phyloP scores from a whole-genome alignment of 2,888 invertebrate species.

The Auanema sp. region DNA sequence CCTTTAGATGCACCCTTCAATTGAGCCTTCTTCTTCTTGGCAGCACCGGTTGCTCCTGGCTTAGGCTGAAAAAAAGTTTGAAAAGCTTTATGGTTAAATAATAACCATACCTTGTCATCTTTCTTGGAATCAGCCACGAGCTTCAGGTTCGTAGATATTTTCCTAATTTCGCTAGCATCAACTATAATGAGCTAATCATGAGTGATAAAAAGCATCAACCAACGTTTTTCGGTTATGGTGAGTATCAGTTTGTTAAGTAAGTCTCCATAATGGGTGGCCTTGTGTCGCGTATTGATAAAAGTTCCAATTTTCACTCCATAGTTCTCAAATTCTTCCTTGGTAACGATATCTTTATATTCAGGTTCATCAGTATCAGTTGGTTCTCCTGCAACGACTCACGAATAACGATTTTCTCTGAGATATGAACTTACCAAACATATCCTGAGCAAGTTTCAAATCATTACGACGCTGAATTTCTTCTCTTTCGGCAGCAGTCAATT shows the following conservation, averaged over 20 bases:
- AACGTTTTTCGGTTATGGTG: constrained; percentile 38
- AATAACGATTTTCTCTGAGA: background rate
- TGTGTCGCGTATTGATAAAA: constrained; percentile 36
- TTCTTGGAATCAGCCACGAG: constrained; percentile 45
- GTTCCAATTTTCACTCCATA: constrained; percentile 46
- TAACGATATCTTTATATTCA: constrained; percentile 29
- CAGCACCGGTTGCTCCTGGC: constrained; percentile 16
- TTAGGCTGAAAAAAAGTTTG: constrained; percentile 11
- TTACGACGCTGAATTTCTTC: constrained; percentile 38
- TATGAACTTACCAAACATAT: constrained; percentile 35
- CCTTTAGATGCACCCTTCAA: constrained; percentile 30
- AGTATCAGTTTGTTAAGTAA: constrained; percentile 37
- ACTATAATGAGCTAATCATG: constrained; percentile 31
- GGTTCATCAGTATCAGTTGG: constrained; percentile 3
- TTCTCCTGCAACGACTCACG: background rate
- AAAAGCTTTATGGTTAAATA: background rate
- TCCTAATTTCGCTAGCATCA: constrained; percentile 40
- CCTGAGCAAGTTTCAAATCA: constrained; percentile 38
- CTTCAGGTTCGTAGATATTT: constrained; percentile 50
- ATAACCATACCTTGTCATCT: constrained; percentile 31
- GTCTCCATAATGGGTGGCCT: constrained; percentile 44
- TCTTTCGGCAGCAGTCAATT: constrained; percentile 41
- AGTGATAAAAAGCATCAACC: no score
- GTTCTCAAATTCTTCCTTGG: constrained; percentile 46
- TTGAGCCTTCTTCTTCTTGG: constrained; percentile 32